Base-by-base conservation (phyloP, 1,140 invertebrate species). In the Pristionchus pacificus region DNA sequence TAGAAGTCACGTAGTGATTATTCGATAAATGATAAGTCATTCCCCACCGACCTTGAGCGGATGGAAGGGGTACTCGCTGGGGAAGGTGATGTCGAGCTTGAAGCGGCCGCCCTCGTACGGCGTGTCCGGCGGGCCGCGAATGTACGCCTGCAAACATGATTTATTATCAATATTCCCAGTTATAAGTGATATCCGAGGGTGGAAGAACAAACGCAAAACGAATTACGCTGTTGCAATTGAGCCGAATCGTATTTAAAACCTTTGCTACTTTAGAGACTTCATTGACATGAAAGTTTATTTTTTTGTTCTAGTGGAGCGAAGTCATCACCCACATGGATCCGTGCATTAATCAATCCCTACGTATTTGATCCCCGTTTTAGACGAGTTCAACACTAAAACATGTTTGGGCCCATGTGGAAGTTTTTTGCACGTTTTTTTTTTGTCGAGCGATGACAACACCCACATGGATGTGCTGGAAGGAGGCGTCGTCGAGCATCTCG, bases 41-140 rank as follows among this genome's bases (percentile, higher is more conserved):
- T n/a, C n/a, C n/a, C n/a, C n/a, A n/a, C n/a, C 49, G 24, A 94
- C 93, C 89, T 95, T 96, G 70, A 95, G 95, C 77, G 96, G 96
- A 88, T 95, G 96, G 85, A 98, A 98, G 61, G 96, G 96, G 88
- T 98, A 98, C 29, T 95, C 95, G 87, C 97, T 93, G 78, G 96
- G 96, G 77, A 98, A 92, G 88, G 92, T 93, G 74, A 98, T 97
- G 86, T 97, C 93, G 68, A 98, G 87, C 74, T 91, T 85, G 86
- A 94, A 98, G 78, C 88, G 91, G 25, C 93, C 95, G 62, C 93
- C 93, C 86, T 97, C 93, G 84, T 97, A 98, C 19, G 71, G 71
- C 6, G 65, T 63, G 31, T 71, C 71, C 2, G 25, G 60, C 0
- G 71, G 71, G 2, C 71, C 71, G 1, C 30, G 49, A 38, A 69